phyloP scores from a whole-genome alignment of 2,888 invertebrate genomes.

The Aspidiotus rigidus region DNA sequence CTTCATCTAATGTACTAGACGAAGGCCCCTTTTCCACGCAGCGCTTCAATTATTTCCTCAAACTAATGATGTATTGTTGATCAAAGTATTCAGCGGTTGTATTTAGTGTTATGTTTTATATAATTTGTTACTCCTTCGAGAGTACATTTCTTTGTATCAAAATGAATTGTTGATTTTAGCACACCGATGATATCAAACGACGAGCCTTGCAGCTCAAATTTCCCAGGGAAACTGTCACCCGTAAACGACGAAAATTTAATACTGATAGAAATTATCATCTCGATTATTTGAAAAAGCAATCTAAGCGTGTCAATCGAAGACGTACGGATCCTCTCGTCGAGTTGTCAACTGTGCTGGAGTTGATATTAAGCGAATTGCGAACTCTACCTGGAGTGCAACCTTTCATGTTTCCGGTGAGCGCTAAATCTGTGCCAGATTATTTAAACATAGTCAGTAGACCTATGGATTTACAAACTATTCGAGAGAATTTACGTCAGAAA shows the following conservation, averaged over 20 bases:
- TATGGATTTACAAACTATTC: slow-evolving; percentile 93
- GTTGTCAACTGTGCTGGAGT: slow-evolving; percentile 79
- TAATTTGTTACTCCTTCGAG: too few species aligned
- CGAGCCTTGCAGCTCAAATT: slow-evolving; percentile 67
- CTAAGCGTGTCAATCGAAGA: slow-evolving; percentile 74
- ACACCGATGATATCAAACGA: slow-evolving; percentile 76
- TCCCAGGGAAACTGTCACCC: slow-evolving; percentile 60
- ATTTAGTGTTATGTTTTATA: too few species aligned
- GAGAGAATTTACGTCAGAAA: slow-evolving; percentile 77
- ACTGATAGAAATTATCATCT: slow-evolving; percentile 61
- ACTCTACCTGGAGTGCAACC: slow-evolving; percentile 84
- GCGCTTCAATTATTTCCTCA: too few species aligned
- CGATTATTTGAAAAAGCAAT: slow-evolving; percentile 78
- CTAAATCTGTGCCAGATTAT: slow-evolving; percentile 88
- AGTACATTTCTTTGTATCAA: too few species aligned
- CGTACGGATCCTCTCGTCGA: slow-evolving; percentile 95
- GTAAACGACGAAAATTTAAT: slow-evolving; percentile 49
- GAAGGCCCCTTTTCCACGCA: too few species aligned
- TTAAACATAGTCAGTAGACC: slow-evolving; percentile 82
- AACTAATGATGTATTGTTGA: too few species aligned
- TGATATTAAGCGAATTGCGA: slow-evolving; percentile 83
- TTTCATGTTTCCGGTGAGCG: slow-evolving; percentile 88
- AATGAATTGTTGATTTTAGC: slow-evolving; percentile 44
- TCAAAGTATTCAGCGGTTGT: too few species aligned
- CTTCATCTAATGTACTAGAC: too few species aligned